A percentile compares a stretch with the other conserved stretches of the same genome.
Evolutionary conservation across 1,140 invertebrate species (phyloP).

Genomic region (Hydropsyche tenuis): DNA sequence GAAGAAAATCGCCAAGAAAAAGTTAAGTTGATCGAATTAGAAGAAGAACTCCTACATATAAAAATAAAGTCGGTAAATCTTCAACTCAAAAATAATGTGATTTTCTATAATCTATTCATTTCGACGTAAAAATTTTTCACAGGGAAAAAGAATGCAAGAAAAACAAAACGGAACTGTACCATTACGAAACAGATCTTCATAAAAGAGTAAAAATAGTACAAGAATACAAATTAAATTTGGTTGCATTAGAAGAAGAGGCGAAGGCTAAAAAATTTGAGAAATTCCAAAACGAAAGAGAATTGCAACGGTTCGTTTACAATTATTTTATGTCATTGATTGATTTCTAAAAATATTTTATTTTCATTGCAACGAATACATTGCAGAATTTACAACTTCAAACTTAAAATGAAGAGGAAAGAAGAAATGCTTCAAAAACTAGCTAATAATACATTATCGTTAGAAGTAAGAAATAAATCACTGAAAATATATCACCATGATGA

Average conservation of each 20-base stretch:
- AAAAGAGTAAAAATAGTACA: slow-evolving; percentile 31
- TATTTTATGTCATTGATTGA: too few species aligned
- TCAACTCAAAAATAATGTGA: neutral
- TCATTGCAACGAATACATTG: slow-evolving; percentile 33
- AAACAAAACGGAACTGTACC: neutral
- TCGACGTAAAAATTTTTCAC: slow-evolving; percentile 27
- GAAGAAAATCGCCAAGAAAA: slow-evolving; percentile 4
- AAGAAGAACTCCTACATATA: neutral
- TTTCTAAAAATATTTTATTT: too few species aligned
- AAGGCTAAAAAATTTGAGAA: slow-evolving; percentile 29
- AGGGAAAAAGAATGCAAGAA: slow-evolving; percentile 33
- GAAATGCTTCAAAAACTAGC: slow-evolving; percentile 33
- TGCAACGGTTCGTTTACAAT: neutral
- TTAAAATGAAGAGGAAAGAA: slow-evolving; percentile 41
- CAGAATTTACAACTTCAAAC: slow-evolving; percentile 29
- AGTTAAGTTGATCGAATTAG: neutral
- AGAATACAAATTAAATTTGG: slow-evolving; percentile 18
- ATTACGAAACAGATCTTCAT: slow-evolving; percentile 38
- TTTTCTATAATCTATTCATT: neutral
- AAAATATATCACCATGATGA: too few species aligned
- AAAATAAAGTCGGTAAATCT: neutral
- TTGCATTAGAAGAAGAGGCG: slow-evolving; percentile 20
- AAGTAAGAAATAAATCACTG: slow-evolving; percentile 31
- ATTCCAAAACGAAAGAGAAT: slow-evolving; percentile 21
- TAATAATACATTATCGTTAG: slow-evolving; percentile 32